Evolutionary conservation across 2,888 invertebrate genomes (phyloP), one percentile per base, ranked within the genome.

Genomic region (Amphipoea lucens): DNA sequence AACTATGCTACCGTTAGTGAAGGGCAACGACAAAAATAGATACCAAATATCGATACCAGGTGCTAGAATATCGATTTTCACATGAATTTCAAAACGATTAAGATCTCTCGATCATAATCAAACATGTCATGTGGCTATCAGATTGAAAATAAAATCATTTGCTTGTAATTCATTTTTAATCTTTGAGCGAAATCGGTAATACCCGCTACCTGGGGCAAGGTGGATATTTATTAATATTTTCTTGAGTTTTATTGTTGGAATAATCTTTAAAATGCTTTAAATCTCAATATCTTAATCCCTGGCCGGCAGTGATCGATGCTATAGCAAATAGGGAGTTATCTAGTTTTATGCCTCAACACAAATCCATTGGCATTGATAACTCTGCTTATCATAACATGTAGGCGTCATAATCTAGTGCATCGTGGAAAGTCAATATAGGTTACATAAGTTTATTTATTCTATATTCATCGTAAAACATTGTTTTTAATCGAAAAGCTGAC

Each of bases 241-340:
- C 81, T 85, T 86, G 70, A 83, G 74, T 88, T 86, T 78, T 83
- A 88, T 89, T 86, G 81, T 83, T 71, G 73, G 69, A 78, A 81
- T 94, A 92, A 94, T 94, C 93, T 91, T 82, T 1, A 29, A 29
- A 29, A 29, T 29, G 29, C 29, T 29, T 29, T 90, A 91, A 92
- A 93, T 93, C 91, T 91, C 90, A 89, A 90, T 93, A 94, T 93
- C 94, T 90, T 91, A 94, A 95, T 94, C 95, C 94, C 57, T 80
- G 88, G 90, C 87, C 91, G 91, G 91, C 92, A 89, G 89, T 94
- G 94, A 95, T 95, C 93, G 94, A 95, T 94, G 93, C 87, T 80
- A 85, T 89, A 87, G 85, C 90, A 91, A 89, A 90, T 78, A 74
- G 83, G n/a, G 76, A 84, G 71, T 87, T 90, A 90, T 91, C 88